These are phyloP conservation scores for Brachypteracias leptosomus DNA, from an alignment of 2,113 vertebrate genomes.

Conservation along the genomic window DNA sequence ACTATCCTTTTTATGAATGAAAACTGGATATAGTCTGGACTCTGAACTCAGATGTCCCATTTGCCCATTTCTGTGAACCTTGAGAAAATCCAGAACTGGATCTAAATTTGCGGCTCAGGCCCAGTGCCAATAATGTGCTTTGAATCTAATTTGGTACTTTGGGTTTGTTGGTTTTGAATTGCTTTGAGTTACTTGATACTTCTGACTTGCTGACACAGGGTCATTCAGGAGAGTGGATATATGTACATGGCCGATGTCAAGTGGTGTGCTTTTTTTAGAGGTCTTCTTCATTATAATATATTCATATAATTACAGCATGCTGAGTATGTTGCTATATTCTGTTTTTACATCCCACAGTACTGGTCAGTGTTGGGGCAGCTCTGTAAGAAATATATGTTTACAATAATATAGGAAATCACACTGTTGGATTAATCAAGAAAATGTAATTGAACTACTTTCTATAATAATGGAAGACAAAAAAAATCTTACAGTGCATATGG, in stretches of 20 bases:
- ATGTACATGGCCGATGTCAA: conserved; percentile 24
- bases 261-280: conserved; percentile 44
- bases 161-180: conserved; percentile 66
- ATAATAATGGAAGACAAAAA: neutral
- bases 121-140: neutral
- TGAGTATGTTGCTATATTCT: neutral
- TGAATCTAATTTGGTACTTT: conserved; percentile 49
- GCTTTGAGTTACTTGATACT: conserved; percentile 61
- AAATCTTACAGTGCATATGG: neutral
- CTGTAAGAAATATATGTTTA: neutral
- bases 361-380: neutral
- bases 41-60: neutral
- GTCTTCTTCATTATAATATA: conserved; percentile 22
- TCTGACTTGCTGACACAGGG: conserved; percentile 42
- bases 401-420: neutral
- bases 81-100: conserved; percentile 28
- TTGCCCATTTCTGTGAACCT: conserved; percentile 3
- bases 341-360: neutral
- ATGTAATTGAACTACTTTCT: neutral
- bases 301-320: conserved; percentile 17
- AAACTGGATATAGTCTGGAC: neutral
- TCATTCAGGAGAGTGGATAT: conserved; percentile 8
- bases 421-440: neutral
- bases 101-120: conserved; percentile 41
- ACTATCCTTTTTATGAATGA: neutral